Conservation (phyloP, 2,888 invertebrate species). For the Norana najaformis region DNA sequence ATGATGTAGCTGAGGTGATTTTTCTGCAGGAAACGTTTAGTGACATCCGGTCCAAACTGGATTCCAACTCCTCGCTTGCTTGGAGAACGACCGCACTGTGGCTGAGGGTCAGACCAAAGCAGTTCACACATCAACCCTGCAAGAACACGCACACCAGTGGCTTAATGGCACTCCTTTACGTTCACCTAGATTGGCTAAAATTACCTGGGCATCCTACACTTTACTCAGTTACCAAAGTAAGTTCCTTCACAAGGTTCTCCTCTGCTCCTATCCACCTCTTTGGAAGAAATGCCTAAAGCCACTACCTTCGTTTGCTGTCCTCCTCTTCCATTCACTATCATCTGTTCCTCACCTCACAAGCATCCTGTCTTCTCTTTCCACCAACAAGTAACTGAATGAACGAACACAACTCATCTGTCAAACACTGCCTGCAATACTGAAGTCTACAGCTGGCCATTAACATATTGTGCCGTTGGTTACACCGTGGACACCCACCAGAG, state of each 20-base stretch:
- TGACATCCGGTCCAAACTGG: constrained; percentile 98
- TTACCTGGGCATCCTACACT: not conserved
- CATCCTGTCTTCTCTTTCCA: not conserved
- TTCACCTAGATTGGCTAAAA: not conserved
- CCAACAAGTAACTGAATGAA: too few species aligned
- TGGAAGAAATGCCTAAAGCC: not conserved
- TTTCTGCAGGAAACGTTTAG: constrained; percentile 74
- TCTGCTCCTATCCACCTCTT: too few species aligned
- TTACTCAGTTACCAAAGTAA: not conserved
- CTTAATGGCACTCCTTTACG: not conserved
- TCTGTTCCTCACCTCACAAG: not conserved
- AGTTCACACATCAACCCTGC: constrained; percentile 92
- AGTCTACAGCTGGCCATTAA: too few species aligned
- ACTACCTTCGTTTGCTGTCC: not conserved
- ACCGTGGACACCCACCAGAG: constrained; percentile 72
- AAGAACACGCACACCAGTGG: constrained; percentile 29
- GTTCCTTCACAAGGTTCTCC: not conserved
- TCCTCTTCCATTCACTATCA: not conserved
- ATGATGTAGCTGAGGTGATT: constrained; percentile 92
- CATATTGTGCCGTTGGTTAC: not conserved
- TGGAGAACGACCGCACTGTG: constrained; percentile 81
- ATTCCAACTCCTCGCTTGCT: constrained; percentile 97
- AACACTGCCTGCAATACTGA: not conserved
- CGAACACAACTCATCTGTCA: not conserved
- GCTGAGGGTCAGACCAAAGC: constrained; percentile 97